A percentile compares a stretch with the other conserved stretches of the same genome.
Evolutionary conservation across 2,888 invertebrate genomes (phyloP).

Genomic region (Acanthococcus lagerstroemiae): DNA sequence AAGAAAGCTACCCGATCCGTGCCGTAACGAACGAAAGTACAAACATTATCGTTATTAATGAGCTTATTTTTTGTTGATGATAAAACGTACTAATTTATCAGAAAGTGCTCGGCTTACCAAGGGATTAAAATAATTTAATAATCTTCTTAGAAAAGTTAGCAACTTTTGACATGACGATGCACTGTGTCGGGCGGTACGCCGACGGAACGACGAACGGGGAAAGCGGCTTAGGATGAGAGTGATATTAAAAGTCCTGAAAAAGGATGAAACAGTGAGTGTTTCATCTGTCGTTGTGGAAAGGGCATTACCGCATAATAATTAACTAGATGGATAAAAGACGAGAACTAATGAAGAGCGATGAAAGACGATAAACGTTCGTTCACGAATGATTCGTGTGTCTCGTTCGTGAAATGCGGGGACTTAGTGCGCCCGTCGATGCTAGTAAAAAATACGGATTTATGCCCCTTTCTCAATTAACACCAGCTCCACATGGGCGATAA

Average conservation of each 20-base stretch:
- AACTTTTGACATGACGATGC: constrained; percentile 11
- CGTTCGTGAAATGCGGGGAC: no score
- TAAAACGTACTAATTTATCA: constrained; percentile 1
- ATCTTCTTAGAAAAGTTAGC: constrained; percentile 18
- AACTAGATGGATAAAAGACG: constrained; percentile 26
- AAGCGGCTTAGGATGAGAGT: not conserved
- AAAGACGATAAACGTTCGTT: no score
- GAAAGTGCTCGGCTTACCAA: constrained; percentile 5
- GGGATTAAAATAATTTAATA: constrained; percentile 19
- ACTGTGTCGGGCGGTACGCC: not conserved
- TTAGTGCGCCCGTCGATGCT: no score
- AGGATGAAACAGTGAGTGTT: constrained; percentile 9
- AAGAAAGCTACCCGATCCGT: no score
- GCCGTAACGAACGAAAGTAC: no score
- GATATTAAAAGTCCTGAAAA: constrained; percentile 18
- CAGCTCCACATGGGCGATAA: no score
- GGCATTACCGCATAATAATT: constrained; percentile 26
- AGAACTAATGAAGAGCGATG: constrained; percentile 26
- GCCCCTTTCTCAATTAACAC: no score
- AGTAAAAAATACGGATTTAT: no score
- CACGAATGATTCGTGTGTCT: no score
- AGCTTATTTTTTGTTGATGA: not conserved
- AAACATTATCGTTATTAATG: not conserved
- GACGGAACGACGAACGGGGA: not conserved
- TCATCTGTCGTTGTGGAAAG: constrained; percentile 20